Base-by-base conservation (phyloP, 1,140 invertebrate genomes). In the Philotrypesis tridentata region DNA sequence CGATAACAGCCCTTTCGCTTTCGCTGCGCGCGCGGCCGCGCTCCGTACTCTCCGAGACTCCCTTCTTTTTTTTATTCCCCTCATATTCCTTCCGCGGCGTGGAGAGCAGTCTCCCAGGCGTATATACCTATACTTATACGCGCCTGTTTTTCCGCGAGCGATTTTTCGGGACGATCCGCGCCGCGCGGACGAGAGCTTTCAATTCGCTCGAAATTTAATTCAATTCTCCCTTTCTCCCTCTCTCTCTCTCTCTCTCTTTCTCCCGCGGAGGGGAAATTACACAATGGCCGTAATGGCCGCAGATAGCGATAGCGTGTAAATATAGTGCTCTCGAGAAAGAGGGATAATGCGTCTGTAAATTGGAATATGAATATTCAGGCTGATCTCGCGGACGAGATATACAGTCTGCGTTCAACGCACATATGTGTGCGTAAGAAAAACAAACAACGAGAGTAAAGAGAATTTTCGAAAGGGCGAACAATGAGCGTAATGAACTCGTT, bases 201-300 rank as follows among this genome's bases (percentile, higher is more conserved):
- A 74, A 74, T 80, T 74, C 40, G 23, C 74, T 74, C 71, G 40
- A 75, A 74, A 80, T 80, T 80, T 68, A 71, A 80, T 80, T 80
- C 79, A 80, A 80, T 80, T 80, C 60, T 40, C 61, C n/a, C n/a
- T n/a, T n/a, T n/a, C n/a, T n/a, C n/a, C n/a, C n/a, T n/a, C n/a
- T n/a, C n/a, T n/a, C n/a, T n/a, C n/a, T n/a, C n/a, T n/a, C n/a
- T n/a, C n/a, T n/a, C n/a, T n/a, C n/a, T 37, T 23, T 55, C 25
- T 23, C 9, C 8, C 8, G 17, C 23, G n/a, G 17, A 12, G 25
- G 68, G 27, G 12, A 80, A 80, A 67, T 80, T 74, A 68, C 72
- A 80, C 79, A 80, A 80, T 67, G 79, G 23, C 40, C 61, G 43
- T 72, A 73, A 73, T 80, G 25, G 40, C 40, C 23, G 7, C 31